Conservation (phyloP, 2,888 invertebrate species). For the Neoitamus cyanurus region DNA sequence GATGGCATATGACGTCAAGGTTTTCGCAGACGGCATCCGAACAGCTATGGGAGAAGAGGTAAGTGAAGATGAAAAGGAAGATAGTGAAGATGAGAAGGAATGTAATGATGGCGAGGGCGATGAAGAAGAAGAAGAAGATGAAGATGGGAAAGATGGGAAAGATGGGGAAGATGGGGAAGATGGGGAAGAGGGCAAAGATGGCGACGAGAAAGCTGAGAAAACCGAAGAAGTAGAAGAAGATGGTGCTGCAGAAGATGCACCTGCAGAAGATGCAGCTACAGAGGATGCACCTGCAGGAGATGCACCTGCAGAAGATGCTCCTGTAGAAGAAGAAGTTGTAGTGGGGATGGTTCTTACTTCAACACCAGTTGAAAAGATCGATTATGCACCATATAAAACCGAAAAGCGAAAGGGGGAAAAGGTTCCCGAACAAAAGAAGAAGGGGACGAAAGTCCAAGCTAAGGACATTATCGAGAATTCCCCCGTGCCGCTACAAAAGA, state of each 20-base stretch:
- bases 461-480: not conserved
- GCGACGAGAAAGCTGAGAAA: not conserved
- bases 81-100: not conserved
- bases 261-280: not conserved
- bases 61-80: not conserved
- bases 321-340: not conserved
- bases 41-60: slow-evolving; percentile 14
- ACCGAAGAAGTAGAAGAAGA: not conserved
- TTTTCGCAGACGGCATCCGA: not conserved
- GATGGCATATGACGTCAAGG: slow-evolving; percentile 48
- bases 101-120: not conserved
- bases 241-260: not conserved
- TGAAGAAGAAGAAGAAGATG: not conserved
- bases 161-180: not conserved
- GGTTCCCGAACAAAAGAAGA: not conserved
- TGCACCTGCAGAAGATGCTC: not conserved
- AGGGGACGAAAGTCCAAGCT: not conserved
- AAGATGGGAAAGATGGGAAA: not conserved
- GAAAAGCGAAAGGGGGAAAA: too few species aligned
- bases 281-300: not conserved
- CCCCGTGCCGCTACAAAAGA: not conserved
- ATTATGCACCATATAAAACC: not conserved
- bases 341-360: not conserved
- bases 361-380: not conserved
- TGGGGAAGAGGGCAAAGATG: not conserved